Base-by-base conservation (phyloP, 1,140 invertebrate species). In the Eumaeus atala region DNA sequence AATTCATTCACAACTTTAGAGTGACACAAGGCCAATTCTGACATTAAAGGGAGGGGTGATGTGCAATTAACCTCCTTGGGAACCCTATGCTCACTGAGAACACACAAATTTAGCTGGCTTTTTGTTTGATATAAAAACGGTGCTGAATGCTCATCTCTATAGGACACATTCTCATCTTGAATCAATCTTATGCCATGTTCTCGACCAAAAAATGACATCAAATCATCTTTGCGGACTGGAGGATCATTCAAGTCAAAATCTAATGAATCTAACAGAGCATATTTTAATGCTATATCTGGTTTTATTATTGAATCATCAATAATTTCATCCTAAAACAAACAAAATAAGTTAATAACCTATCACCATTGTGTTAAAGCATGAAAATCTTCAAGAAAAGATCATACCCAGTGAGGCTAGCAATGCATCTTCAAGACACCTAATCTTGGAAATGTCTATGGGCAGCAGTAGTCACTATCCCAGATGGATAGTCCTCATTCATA, bases 111-210 rank as follows among this genome's bases (percentile, higher is more conserved):
- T 62, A 94, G 89, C 73, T 95, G 94, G 28, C 93, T 95, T 67
- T 91, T 90, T 0, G 93, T 94, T 79, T 93, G 92, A 82, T 93
- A 95, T 0, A 92, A 90, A 83, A 95, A 95, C 14, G 93, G 93
- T 36, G 91, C 92, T 0, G 93, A 94, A 72, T 94, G 92, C 72
- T 95, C 93, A 74, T 95, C 93, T 61, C 90, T 85, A 86, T 92
- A 94, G 12, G 84, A 85, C 5, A 69, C 78, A 55, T 89, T 81
- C 42, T 90, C 89, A 66, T 90, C 89, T 34, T 89, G 77, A 17
- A 90, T 84, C 0, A 89, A 50, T 62, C 84, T 84, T 8, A 80
- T 62, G 0, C 84, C 89, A 63, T 89, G 89, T 35, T 89, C 85
- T 7, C 74, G 58, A 1, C 85, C 84, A 58, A 88, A 88, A 62